Conservation (phyloP, 2,888 invertebrate genomes). For the Drosophila kambysellisi region DNA sequence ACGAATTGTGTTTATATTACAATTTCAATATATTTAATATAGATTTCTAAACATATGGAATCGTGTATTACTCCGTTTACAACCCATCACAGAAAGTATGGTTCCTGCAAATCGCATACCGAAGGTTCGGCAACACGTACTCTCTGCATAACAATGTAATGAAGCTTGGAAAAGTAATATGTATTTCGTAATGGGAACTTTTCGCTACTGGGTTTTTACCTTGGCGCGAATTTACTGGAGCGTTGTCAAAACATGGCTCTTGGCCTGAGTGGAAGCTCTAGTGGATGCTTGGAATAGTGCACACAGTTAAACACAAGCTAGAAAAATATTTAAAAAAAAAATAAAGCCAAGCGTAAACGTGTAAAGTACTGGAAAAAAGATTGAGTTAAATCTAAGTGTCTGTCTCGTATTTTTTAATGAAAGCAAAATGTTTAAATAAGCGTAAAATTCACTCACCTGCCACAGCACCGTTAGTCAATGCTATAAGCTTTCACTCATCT, state of each 20-base stretch:
- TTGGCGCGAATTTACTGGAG: slow-evolving; percentile 33
- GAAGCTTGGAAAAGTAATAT: not conserved
- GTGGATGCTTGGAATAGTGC: slow-evolving; percentile 39
- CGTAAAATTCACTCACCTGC: slow-evolving; percentile 5
- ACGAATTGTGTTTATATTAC: not conserved
- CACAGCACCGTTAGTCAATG: slow-evolving; percentile 15
- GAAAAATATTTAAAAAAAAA: not conserved
- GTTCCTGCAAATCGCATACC: not conserved
- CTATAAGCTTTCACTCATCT: slow-evolving; percentile 34
- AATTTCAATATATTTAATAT: no score
- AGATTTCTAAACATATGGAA: not conserved
- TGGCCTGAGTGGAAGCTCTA: slow-evolving; percentile 40
- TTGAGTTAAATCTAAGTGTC: not conserved
- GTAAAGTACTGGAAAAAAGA: not conserved
- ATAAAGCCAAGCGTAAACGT: not conserved
- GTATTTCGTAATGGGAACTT: not conserved
- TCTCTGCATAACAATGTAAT: not conserved
- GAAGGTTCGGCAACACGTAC: not conserved
- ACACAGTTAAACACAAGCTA: slow-evolving; percentile 36
- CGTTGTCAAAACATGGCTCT: slow-evolving; percentile 32
- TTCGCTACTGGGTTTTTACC: not conserved
- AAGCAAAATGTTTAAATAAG: slow-evolving; percentile 11
- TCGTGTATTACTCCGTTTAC: not conserved
- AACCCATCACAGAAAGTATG: not conserved
- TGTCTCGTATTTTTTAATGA: not conserved